phyloP scores from a whole-genome alignment of 2,797 vertebrate genomes.

The Vipera ursinii region DNA sequence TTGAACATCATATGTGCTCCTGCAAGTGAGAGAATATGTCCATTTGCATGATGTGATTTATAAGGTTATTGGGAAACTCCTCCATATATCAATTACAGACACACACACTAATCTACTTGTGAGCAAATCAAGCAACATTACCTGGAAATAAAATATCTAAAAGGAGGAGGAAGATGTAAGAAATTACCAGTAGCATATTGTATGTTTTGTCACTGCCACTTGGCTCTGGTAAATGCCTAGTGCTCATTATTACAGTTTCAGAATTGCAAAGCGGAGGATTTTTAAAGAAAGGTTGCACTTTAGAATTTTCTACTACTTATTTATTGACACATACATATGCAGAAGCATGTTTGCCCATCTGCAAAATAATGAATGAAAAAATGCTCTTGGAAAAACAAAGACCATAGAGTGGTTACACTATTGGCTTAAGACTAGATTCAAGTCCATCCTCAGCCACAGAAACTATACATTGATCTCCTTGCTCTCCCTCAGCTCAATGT shows the following conservation, averaged over 20 bases:
- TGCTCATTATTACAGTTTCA: not conserved
- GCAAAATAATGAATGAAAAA: not conserved
- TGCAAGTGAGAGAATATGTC: slow-evolving; percentile 16
- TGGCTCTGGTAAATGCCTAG: not conserved
- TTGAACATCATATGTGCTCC: slow-evolving; percentile 37
- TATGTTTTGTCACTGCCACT: not conserved
- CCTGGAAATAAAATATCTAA: slow-evolving; percentile 40
- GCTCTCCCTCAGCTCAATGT: not conserved
- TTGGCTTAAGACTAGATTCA: not conserved
- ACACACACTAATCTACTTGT: slow-evolving; percentile 35
- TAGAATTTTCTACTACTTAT: not conserved
- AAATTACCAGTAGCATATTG: slow-evolving; percentile 26
- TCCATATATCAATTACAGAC: slow-evolving; percentile 54
- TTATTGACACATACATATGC: not conserved
- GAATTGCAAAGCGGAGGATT: not conserved
- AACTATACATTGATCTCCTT: not conserved
- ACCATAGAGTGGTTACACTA: not conserved
- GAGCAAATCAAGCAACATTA: slow-evolving; percentile 46
- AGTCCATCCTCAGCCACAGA: not conserved
- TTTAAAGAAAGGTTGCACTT: not conserved
- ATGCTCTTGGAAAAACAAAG: not conserved
- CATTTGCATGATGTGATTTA: slow-evolving; percentile 52
- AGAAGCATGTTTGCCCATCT: not conserved
- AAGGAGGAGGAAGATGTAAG: slow-evolving; percentile 22
- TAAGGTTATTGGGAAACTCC: slow-evolving; percentile 56